Conservation (phyloP, 2,797 vertebrate species). For the Lepilemur septentrionalis region DNA sequence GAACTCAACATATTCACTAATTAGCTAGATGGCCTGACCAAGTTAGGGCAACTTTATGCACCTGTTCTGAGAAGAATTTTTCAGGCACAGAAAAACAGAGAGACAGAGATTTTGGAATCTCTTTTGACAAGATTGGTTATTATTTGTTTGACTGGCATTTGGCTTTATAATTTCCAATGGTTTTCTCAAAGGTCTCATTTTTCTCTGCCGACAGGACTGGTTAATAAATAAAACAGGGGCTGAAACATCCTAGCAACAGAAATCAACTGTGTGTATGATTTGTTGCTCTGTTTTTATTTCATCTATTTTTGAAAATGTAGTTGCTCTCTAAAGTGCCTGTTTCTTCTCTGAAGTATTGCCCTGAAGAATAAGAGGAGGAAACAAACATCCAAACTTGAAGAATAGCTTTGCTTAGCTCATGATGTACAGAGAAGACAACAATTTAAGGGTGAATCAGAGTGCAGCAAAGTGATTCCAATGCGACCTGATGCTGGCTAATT, state of each 20-base stretch:
- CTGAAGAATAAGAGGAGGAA: background rate
- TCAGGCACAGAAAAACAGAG: background rate
- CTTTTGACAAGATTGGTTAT: background rate
- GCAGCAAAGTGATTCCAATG: conserved; percentile 54
- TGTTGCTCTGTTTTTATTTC: conserved; percentile 43
- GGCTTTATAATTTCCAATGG: background rate
- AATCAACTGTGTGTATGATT: conserved; percentile 14
- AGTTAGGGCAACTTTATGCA: background rate
- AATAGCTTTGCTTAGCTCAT: conserved; percentile 23
- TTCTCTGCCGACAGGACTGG: background rate
- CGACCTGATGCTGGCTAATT: conserved; percentile 70
- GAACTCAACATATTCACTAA: background rate
- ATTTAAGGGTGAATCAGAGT: conserved; percentile 60
- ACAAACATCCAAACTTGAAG: background rate
- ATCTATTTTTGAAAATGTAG: conserved; percentile 56
- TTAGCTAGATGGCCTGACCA: background rate
- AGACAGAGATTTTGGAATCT: conserved; percentile 3
- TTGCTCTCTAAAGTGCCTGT: background rate
- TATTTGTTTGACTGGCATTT: background rate
- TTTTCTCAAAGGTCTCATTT: conserved; percentile 12
- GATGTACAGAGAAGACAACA: conserved; percentile 53
- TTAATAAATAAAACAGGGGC: conserved; percentile 51
- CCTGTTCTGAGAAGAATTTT: background rate
- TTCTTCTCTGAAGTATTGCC: conserved; percentile 19
- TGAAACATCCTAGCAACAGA: background rate